Evolutionary conservation across 2,797 vertebrate genomes (phyloP).

Genomic region (Pseudotriccus pelzelni): DNA sequence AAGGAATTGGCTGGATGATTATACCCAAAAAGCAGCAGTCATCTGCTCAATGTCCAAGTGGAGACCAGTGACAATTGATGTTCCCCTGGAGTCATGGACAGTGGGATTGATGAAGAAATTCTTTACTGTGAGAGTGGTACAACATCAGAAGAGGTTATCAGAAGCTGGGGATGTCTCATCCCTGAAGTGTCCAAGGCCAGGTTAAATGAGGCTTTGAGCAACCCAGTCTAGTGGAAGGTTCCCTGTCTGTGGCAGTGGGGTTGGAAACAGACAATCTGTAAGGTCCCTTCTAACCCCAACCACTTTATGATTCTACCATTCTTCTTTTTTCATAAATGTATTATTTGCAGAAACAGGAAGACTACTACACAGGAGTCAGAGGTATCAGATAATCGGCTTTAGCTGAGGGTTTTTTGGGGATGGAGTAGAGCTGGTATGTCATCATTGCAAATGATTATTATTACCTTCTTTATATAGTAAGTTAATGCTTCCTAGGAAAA

Average conservation of each 20-base stretch:
- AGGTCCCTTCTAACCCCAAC: not conserved
- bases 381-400: not conserved
- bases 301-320: not conserved
- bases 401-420: not conserved
- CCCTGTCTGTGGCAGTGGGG: not conserved
- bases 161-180: not conserved
- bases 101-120: not conserved
- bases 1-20: not conserved
- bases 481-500: not conserved
- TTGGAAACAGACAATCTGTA: not conserved
- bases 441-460: not conserved
- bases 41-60: accelerated
- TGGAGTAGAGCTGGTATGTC: not conserved
- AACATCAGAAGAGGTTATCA: not conserved
- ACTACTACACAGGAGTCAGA: not conserved
- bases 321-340: not conserved
- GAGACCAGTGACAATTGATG: not conserved
- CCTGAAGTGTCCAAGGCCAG: not conserved
- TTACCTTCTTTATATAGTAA: not conserved
- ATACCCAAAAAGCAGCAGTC: not conserved
- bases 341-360: not conserved
- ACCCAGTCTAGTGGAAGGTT: not conserved
- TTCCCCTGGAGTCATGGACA: not conserved
- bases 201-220: not conserved
- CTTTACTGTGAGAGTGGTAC: not conserved